Conservation (phyloP, 2,797 vertebrate species). For the Sebastolobus altivelis region DNA sequence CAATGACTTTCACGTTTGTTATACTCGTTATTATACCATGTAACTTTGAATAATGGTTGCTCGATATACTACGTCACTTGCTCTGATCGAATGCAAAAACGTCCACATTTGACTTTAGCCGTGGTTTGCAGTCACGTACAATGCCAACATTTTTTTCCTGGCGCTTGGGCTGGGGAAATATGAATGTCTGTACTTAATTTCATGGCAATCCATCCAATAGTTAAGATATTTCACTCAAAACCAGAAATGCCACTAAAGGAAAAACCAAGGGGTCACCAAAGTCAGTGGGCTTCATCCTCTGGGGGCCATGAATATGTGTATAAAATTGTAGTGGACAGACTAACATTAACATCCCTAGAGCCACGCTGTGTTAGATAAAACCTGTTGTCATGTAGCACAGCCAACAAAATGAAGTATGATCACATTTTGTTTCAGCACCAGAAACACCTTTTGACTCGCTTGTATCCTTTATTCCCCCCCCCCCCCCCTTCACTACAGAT, state of each 20-base stretch:
- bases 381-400: slow-evolving; percentile 1
- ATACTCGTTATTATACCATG: neutral
- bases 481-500: slow-evolving; percentile 46
- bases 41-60: neutral
- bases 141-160: neutral
- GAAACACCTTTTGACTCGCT: slow-evolving; percentile 38
- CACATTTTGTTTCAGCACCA: slow-evolving; percentile 56
- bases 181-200: neutral
- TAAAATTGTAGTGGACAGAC: neutral
- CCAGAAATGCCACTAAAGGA: neutral
- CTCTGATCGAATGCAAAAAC: neutral
- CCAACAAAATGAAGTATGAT: slow-evolving; percentile 43
- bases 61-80: neutral
- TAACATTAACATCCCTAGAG: neutral
- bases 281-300: slow-evolving; percentile 7
- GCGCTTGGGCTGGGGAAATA: too few relatives aligned
- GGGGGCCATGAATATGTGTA: neutral
- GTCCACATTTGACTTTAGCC: neutral
- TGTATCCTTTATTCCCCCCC: slow-evolving; percentile 37
- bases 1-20: neutral
- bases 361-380: neutral
- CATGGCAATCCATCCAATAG: neutral
- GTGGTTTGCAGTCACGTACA: rapidly evolving
- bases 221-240: neutral
- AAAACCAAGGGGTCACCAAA: neutral